Evolutionary conservation across 2,113 vertebrate genomes (phyloP).

Genomic region (Elephantulus edwardii): DNA sequence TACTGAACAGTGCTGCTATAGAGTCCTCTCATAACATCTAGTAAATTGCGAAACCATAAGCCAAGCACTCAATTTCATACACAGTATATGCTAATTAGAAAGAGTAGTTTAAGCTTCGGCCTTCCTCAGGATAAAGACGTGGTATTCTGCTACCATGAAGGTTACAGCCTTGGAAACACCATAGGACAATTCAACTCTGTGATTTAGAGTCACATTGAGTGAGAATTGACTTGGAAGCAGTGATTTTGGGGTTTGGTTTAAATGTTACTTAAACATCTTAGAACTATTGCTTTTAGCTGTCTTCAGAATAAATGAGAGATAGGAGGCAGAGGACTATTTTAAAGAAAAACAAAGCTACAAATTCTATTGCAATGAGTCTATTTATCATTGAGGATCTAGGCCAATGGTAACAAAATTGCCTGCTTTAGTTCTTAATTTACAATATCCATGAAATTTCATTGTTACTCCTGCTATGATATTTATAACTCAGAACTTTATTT

Average conservation of each 20-base stretch:
- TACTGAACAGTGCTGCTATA: background rate
- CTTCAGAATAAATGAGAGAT: background rate
- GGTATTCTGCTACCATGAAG: background rate
- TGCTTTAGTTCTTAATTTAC: background rate
- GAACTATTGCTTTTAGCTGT: background rate
- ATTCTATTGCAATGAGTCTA: background rate
- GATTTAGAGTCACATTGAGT: background rate
- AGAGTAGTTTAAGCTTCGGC: too few species aligned
- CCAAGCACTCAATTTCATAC: background rate
- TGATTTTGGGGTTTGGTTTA: background rate
- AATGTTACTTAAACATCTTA: background rate
- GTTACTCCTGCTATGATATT: background rate
- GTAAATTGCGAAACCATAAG: background rate
- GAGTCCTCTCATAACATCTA: background rate
- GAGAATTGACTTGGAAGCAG: background rate
- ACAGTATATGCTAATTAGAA: background rate
- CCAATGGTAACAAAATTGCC: constrained; percentile 2
- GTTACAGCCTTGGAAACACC: background rate
- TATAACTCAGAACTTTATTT: background rate
- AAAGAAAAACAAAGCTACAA: background rate
- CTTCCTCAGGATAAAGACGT: background rate
- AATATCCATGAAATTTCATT: background rate
- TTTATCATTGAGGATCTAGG: background rate
- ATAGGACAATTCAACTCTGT: background rate
- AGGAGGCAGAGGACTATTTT: background rate